These are phyloP conservation scores for Trichonephila clavata DNA, from an alignment of 1,140 invertebrate species.

Conservation along the genomic window DNA sequence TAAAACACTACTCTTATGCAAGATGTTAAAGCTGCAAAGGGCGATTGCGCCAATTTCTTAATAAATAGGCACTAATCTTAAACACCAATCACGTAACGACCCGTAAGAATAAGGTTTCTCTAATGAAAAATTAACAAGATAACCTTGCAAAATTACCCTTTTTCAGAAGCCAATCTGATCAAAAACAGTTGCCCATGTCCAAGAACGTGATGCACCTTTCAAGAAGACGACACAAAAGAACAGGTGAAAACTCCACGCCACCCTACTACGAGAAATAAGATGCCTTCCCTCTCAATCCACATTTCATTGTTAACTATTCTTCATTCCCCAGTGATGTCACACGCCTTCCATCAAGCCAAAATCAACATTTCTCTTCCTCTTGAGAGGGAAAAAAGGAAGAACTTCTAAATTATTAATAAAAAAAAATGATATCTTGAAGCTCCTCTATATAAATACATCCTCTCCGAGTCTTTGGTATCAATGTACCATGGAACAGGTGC, in stretches of 20 bases:
- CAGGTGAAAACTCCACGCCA: constrained; percentile 32
- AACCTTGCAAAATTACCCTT: constrained; percentile 36
- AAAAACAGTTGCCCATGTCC: constrained; percentile 5
- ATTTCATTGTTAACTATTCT: constrained; percentile 23
- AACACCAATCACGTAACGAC: not conserved
- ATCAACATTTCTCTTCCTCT: not conserved
- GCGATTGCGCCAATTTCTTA: not conserved
- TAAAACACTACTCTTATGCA: not conserved
- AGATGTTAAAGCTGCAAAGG: not conserved
- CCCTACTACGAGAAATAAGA: not conserved
- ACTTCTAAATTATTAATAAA: not conserved
- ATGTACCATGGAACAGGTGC: constrained; percentile 38
- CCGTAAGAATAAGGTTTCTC: not conserved
- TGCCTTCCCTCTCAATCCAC: not conserved
- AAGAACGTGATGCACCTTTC: constrained; percentile 57
- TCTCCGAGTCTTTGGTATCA: constrained; percentile 21
- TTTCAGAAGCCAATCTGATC: constrained; percentile 13
- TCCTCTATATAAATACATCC: constrained; percentile 23
- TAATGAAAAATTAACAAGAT: constrained; percentile 31
- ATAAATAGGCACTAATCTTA: not conserved
- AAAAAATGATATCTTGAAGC: not conserved
- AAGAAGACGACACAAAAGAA: not conserved
- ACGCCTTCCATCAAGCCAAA: not conserved
- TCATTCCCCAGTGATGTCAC: not conserved
- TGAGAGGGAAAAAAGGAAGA: not conserved